phyloP scores from a whole-genome alignment of 2,797 vertebrate species.

The Acanthiza pusilla region DNA sequence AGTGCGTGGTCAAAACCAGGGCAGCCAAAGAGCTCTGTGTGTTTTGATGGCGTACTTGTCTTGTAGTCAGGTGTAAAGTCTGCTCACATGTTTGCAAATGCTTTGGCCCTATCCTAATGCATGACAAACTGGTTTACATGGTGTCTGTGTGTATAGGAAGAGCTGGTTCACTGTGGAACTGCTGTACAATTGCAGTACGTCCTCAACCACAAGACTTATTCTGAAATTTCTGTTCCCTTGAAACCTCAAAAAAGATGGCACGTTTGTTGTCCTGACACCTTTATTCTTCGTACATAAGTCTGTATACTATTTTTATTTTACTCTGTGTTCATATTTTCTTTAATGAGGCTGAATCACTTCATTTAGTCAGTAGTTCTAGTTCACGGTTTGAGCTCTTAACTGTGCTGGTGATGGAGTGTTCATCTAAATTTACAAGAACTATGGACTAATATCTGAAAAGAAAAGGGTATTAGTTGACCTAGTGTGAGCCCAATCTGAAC shows the following conservation, averaged over 20 bases:
- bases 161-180: background rate
- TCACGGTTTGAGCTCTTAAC: background rate
- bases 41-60: background rate
- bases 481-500: background rate
- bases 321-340: background rate
- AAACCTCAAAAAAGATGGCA: background rate
- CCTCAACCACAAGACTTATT: background rate
- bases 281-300: background rate
- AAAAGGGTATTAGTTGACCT: background rate
- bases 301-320: background rate
- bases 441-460: background rate
- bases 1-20: background rate
- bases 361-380: background rate
- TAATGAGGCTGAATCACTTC: background rate
- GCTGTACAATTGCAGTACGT: background rate
- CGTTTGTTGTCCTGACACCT: background rate
- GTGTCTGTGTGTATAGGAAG: background rate
- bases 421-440: background rate
- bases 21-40: background rate
- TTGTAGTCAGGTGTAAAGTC: background rate
- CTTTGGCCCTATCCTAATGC: background rate
- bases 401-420: background rate
- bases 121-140: background rate
- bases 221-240: background rate
- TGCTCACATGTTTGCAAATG: background rate